Base-by-base conservation (phyloP, 2,113 vertebrate genomes). In the Phrynosoma platyrhinos region DNA sequence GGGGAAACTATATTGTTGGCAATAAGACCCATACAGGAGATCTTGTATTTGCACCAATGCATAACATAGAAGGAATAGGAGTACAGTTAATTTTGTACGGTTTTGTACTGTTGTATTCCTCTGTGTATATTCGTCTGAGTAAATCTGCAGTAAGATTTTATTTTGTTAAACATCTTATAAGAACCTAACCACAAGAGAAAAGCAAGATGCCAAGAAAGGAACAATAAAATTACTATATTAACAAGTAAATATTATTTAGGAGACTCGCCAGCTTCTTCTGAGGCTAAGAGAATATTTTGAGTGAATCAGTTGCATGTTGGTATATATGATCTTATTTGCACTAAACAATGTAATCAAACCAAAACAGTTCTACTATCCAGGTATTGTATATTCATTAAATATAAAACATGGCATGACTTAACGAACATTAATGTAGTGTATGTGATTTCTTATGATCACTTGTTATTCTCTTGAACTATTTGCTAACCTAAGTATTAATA, bases 281-380 rank as follows among this genome's bases (percentile, higher is more conserved):
- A 47, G 42, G 5, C 68, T 47, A 2, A 82, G 36, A 13, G 3
- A 62, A 89, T 84, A 30, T 88, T 85, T n/a, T 71, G 52, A 77
- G 72, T 86, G 82, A 69, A 94, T 68, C 62, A 88, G 58, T 85
- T 95, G 94, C 93, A 95, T 95, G 94, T 89, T 40, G 93, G 93
- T n/a, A 62, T 92, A 92, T 91, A 83, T 88, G 71, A 82, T 86
- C 80, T 84, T 94, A 85, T 87, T 93, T 95, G 92, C 93, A 94
- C 92, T 93, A 74, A 55, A 20, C 52, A 80, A 93, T 91, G 47
- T 93, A 94, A 93, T 92, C 91, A 91, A 90, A 94, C 92, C 77
- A 91, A 83, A 53, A 66, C 58, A 85, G 85, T 94, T 92, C 30
- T 91, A 88, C 90, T 88, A 94, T 40, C 86, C 88, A 89, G 84